A percentile compares a stretch with the other conserved stretches of the same genome.
Evolutionary conservation across 2,888 invertebrate genomes (phyloP).

Genomic region (Dolichopus griseipennis): DNA sequence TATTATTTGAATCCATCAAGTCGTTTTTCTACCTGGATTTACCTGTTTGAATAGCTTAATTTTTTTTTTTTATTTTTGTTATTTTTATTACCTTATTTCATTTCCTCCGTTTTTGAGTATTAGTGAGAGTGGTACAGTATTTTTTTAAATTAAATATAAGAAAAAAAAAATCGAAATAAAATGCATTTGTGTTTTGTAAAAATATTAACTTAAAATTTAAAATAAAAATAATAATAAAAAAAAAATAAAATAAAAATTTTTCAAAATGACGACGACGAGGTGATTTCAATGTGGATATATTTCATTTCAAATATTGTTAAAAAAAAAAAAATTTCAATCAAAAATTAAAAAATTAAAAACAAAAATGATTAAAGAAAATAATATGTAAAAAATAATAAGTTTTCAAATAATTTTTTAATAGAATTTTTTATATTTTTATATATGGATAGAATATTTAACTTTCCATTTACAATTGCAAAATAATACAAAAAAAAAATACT

Average conservation of each 20-base stretch:
- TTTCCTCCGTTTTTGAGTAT: not conserved
- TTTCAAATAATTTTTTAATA: not conserved
- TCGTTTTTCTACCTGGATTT: conserved; percentile 38
- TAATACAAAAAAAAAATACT: no score
- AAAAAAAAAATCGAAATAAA: not conserved
- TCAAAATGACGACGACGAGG: not conserved
- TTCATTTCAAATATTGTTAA: not conserved
- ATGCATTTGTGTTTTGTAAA: not conserved
- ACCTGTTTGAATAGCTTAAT: conserved; percentile 28
- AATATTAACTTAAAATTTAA: no score
- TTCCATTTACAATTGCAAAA: not conserved
- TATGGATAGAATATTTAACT: not conserved
- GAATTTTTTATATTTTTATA: not conserved
- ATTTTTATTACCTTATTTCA: not conserved
- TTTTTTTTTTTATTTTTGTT: not conserved
- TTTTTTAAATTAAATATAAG: not conserved
- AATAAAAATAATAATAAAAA: not conserved
- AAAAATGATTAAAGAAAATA: not conserved
- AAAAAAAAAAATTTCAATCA: not conserved
- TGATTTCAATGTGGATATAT: not conserved
- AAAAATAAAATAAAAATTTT: not conserved
- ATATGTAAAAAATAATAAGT: not conserved
- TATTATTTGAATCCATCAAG: conserved; percentile 22
- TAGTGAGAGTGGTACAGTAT: conserved; percentile 1
- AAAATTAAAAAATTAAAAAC: not conserved